Evolutionary conservation across 1,140 invertebrate species (phyloP).

Genomic region (Gerris buenoi): DNA sequence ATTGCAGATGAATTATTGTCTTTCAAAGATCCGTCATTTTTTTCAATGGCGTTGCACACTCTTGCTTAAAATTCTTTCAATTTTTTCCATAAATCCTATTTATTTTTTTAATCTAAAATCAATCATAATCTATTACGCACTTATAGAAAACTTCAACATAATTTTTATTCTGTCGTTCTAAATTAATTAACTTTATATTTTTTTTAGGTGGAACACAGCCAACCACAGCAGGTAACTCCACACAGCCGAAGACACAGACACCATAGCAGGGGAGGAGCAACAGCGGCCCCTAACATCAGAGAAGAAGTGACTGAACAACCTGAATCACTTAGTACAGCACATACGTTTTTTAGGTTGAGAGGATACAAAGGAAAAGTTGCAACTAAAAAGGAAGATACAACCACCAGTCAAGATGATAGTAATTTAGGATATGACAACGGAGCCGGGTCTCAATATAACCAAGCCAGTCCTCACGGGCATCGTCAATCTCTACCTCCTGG

Average conservation of each 20-base stretch:
- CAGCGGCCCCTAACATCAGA: background rate
- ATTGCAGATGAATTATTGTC: too few species aligned
- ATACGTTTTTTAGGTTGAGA: background rate
- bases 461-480: background rate
- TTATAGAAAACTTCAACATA: too few species aligned
- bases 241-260: background rate
- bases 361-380: background rate
- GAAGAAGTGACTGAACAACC: background rate
- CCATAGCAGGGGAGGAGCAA: background rate
- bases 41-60: too few species aligned
- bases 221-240: background rate
- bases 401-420: background rate
- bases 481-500: slow-evolving; percentile 4
- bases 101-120: too few species aligned
- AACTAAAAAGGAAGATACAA: background rate
- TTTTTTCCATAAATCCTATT: too few species aligned
- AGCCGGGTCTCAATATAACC: background rate
- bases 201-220: background rate
- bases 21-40: too few species aligned
- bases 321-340: background rate
- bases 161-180: too few species aligned
- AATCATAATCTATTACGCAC: too few species aligned
- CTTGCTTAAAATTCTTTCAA: too few species aligned
- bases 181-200: too few species aligned
- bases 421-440: background rate